phyloP scores from a whole-genome alignment of 2,888 invertebrate species.

The Trachelus troglodyta region DNA sequence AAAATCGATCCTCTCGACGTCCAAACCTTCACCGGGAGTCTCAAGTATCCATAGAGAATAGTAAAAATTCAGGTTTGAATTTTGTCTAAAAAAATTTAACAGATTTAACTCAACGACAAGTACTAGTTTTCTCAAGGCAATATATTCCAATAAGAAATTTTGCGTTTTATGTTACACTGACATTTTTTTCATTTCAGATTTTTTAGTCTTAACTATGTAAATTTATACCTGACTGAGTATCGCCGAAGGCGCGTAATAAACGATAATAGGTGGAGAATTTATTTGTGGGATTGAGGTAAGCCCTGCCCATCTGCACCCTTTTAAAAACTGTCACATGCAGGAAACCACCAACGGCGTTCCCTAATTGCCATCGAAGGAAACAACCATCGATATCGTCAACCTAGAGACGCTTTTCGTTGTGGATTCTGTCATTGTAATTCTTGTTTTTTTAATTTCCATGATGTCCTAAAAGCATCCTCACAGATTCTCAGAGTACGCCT shows the following conservation, averaged over 20 bases:
- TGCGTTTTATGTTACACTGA: neutral
- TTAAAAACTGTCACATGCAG: slow-evolving; percentile 60
- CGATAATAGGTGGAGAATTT: slow-evolving; percentile 47
- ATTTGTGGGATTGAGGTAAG: slow-evolving; percentile 54
- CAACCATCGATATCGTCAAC: slow-evolving; percentile 38
- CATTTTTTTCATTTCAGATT: neutral
- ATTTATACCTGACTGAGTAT: neutral
- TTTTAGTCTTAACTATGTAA: neutral
- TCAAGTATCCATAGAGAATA: neutral
- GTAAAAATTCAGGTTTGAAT: neutral
- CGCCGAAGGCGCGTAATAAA: slow-evolving; percentile 29
- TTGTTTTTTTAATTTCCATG: neutral
- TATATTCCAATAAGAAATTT: no score
- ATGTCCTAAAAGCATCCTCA: neutral
- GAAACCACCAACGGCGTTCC: slow-evolving; percentile 47
- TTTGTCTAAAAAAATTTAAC: neutral
- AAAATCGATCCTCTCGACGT: neutral
- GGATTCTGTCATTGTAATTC: neutral
- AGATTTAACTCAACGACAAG: neutral
- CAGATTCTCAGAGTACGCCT: neutral
- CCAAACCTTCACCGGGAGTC: neutral
- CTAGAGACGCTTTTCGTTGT: neutral
- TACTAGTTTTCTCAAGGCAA: no score
- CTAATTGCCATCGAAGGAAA: slow-evolving; percentile 49
- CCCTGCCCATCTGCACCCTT: slow-evolving; percentile 43